Conservation (phyloP, 2,888 invertebrate genomes). For the Caenorhabditis wallacei region DNA sequence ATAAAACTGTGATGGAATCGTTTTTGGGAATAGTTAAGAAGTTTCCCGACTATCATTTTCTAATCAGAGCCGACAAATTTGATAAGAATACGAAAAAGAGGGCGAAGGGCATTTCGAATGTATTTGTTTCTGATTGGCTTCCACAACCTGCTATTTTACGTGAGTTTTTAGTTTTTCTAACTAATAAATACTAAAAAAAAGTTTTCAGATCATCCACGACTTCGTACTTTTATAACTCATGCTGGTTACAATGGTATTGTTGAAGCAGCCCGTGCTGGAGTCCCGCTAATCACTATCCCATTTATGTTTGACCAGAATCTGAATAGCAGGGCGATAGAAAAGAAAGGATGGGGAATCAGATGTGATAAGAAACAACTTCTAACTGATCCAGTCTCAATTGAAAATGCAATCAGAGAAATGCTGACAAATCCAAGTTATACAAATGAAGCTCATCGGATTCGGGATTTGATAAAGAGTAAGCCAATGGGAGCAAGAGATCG, state of each 20-base stretch:
- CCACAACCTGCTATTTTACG: slow-evolving; percentile 72
- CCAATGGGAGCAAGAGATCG: slow-evolving; percentile 67
- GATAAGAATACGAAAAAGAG: slow-evolving; percentile 65
- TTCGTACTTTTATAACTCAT: slow-evolving; percentile 78
- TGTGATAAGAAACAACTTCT: slow-evolving; percentile 43
- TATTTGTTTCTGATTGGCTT: slow-evolving; percentile 71
- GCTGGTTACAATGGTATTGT: slow-evolving; percentile 79
- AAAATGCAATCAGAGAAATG: slow-evolving; percentile 50
- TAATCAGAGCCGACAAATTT: slow-evolving; percentile 72
- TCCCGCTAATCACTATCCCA: slow-evolving; percentile 73
- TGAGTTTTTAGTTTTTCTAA: too few relatives aligned
- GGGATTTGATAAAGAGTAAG: slow-evolving; percentile 64
- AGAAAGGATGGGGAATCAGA: slow-evolving; percentile 63
- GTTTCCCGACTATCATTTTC: slow-evolving; percentile 74
- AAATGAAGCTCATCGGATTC: slow-evolving; percentile 62
- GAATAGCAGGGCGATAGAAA: slow-evolving; percentile 60
- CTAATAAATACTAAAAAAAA: too few relatives aligned
- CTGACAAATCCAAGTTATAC: slow-evolving; percentile 65
- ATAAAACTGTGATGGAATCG: slow-evolving; percentile 67
- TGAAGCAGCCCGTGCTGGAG: slow-evolving; percentile 75
- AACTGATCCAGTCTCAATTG: slow-evolving; percentile 43
- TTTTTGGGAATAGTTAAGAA: slow-evolving; percentile 68
- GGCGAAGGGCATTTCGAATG: slow-evolving; percentile 58
- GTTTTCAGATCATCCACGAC: slow-evolving; percentile 70
- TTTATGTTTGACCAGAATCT: slow-evolving; percentile 72